These are phyloP conservation scores for Catharus ustulatus DNA, from an alignment of 2,797 vertebrate genomes.

Conservation along the genomic window DNA sequence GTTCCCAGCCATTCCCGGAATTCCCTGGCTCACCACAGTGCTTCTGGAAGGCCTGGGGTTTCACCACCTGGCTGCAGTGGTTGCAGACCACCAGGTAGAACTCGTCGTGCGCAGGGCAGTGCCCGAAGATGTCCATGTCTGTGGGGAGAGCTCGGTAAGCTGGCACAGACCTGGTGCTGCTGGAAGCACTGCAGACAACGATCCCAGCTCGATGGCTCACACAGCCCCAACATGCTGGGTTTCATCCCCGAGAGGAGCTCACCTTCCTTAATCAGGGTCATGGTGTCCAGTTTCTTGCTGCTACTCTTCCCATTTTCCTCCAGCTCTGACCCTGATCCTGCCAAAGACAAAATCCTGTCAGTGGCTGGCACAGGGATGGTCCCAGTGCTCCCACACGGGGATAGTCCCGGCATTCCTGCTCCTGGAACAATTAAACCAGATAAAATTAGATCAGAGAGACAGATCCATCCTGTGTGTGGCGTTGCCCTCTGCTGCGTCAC, in stretches of 20 bases:
- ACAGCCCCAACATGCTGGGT: rapidly evolving
- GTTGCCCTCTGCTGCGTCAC: rapidly evolving
- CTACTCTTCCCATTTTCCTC: slow-evolving; percentile 88
- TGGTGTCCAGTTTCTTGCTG: slow-evolving; percentile 87
- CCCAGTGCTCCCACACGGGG: not conserved
- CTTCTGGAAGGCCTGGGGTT: slow-evolving; percentile 94
- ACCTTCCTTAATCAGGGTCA: slow-evolving; percentile 95
- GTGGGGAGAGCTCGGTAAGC: not conserved
- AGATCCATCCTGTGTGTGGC: not conserved
- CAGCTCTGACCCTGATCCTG: slow-evolving; percentile 83
- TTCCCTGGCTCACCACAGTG: slow-evolving; percentile 81
- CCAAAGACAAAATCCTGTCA: slow-evolving; percentile 55
- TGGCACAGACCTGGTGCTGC: rapidly evolving
- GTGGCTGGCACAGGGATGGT: not conserved
- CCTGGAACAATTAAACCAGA: not conserved
- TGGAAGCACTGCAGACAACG: not conserved
- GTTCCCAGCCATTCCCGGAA: not conserved
- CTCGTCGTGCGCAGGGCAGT: slow-evolving; percentile 92
- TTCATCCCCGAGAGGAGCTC: slow-evolving; percentile 35
- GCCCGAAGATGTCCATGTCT: slow-evolving; percentile 97
- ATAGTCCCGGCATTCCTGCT: not conserved
- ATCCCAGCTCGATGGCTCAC: not conserved
- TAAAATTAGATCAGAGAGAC: not conserved
- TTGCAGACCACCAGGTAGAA: slow-evolving; percentile 96
- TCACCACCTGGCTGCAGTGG: slow-evolving; percentile 94